Percentiles rank a stretch among this genome's conserved stretches.
These are phyloP conservation scores for Oncorhynchus gorbuscha DNA, from an alignment of 2,113 vertebrate species.

Conservation along the genomic window DNA sequence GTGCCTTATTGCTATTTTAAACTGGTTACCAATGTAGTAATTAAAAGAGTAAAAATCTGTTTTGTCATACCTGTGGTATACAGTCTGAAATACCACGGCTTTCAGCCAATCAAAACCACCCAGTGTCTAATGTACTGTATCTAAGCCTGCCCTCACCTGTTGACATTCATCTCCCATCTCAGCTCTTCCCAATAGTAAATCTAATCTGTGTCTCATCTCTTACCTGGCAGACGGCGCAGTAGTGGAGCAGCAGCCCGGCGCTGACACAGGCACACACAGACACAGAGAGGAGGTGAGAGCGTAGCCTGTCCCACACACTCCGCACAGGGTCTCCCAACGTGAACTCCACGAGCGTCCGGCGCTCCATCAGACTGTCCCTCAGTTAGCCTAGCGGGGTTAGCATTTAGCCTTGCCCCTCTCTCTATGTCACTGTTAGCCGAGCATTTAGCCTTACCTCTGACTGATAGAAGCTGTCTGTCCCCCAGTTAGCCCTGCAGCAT, in stretches of 20 bases:
- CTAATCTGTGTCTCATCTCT: slow-evolving; percentile 5
- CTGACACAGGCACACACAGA: slow-evolving; percentile 36
- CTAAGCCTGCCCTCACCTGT: no score
- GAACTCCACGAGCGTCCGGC: slow-evolving; percentile 1
- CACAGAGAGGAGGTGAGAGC: slow-evolving; percentile 29
- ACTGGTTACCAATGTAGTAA: no score
- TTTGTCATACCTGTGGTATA: no score
- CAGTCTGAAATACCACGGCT: no score
- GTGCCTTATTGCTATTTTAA: no score
- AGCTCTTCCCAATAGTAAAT: no score
- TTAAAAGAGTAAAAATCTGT: no score
- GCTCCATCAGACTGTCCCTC: not conserved
- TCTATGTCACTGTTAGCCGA: not conserved
- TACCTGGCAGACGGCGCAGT: slow-evolving; percentile 53
- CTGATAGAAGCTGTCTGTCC: no score
- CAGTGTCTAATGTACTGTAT: no score
- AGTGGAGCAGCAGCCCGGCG: slow-evolving; percentile 43
- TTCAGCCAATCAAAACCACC: no score
- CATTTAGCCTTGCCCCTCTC: slow-evolving; percentile 6
- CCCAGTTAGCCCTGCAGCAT: no score
- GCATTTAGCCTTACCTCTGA: not conserved
- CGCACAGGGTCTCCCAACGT: slow-evolving; percentile 9
- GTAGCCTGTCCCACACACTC: slow-evolving; percentile 39
- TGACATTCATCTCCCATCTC: no score
- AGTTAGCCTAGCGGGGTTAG: not conserved